Evolutionary conservation across 2,113 vertebrate species (phyloP).

Genomic region (Eidolon helvum): DNA sequence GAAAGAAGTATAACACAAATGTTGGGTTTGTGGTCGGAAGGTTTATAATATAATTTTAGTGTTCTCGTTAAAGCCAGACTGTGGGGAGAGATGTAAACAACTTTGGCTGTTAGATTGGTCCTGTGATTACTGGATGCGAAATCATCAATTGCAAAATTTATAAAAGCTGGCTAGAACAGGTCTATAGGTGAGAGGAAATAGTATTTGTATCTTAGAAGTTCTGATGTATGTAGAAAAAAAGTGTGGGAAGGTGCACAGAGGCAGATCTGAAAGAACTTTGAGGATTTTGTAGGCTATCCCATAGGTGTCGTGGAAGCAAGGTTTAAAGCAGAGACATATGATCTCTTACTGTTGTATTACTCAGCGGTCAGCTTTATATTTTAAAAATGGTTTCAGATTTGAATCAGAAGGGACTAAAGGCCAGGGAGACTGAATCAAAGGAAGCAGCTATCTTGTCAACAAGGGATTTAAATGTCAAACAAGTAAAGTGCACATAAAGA

Average conservation of each 20-base stretch:
- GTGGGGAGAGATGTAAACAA: background rate
- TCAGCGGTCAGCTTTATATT: background rate
- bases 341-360: background rate
- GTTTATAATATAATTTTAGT: background rate
- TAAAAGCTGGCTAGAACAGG: background rate
- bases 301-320: background rate
- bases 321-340: background rate
- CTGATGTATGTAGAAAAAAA: background rate
- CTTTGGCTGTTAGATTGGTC: background rate
- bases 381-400: background rate
- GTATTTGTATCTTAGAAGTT: background rate
- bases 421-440: background rate
- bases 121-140: background rate
- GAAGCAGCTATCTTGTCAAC: background rate
- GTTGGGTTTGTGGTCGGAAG: background rate
- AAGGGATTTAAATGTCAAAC: background rate
- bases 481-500: background rate
- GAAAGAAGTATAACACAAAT: background rate
- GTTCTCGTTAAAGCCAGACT: background rate
- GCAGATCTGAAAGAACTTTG: background rate
- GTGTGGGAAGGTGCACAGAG: background rate
- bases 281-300: too few relatives aligned
- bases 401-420: background rate
- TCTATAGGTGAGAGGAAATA: background rate
- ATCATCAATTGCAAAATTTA: background rate